Evolutionary conservation across 2,888 invertebrate species (phyloP).

Genomic region (Cataglyphis cursor): DNA sequence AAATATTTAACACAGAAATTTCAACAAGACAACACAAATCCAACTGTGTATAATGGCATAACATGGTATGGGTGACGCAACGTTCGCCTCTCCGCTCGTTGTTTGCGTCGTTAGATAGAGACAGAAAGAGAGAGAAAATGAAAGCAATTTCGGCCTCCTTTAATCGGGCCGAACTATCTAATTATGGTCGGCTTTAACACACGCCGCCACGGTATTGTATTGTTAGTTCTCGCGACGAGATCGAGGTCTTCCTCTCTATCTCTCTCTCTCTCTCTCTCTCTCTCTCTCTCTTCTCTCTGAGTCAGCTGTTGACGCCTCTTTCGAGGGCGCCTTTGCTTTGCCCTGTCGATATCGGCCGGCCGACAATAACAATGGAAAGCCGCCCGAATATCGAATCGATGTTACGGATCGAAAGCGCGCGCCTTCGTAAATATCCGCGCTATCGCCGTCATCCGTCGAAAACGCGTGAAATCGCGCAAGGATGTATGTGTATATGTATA

Average conservation of each 20-base stretch:
- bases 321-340: slow-evolving; percentile 57
- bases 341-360: slow-evolving; percentile 19
- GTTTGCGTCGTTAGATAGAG: not conserved
- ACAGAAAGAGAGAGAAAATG: not conserved
- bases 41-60: not conserved
- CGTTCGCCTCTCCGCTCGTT: not conserved
- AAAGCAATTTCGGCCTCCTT: slow-evolving; percentile 52
- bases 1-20: too few relatives aligned
- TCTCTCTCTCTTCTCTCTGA: slow-evolving; percentile 48
- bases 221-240: not conserved
- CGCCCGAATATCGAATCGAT: slow-evolving; percentile 47
- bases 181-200: slow-evolving; percentile 66
- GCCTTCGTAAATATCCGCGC: slow-evolving; percentile 52
- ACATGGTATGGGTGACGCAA: not conserved
- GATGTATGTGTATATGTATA: not conserved
- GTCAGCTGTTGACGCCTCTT: slow-evolving; percentile 69
- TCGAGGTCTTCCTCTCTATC: not conserved
- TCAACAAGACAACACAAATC: too few relatives aligned
- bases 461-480: slow-evolving; percentile 51
- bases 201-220: not conserved
- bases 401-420: slow-evolving; percentile 39
- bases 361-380: slow-evolving; percentile 47
- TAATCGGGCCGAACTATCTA: slow-evolving; percentile 57
- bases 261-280: not conserved
- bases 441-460: slow-evolving; percentile 56